Base-by-base conservation (phyloP, 2,113 vertebrate species). In the Tylochromis polylepis region DNA sequence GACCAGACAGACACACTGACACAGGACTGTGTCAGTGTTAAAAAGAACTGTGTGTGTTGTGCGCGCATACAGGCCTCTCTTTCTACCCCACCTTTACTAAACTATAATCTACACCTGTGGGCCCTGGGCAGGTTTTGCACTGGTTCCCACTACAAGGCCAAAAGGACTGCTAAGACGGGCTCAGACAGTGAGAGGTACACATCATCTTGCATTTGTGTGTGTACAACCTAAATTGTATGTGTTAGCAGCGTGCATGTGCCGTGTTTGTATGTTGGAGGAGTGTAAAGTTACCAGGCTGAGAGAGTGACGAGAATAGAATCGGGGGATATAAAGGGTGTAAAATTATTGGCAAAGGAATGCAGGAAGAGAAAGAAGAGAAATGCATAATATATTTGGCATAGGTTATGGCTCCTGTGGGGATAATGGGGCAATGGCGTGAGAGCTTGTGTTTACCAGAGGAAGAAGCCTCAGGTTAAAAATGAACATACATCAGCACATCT, bases 1-100 rank as follows among this genome's bases (percentile, higher is more conserved):
- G 90, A 92, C 92, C 88, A 94, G 95, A 89, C 94, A 95, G 93
- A 95, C 91, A 85, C 85, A 89, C 92, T 89, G 92, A 94, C 86
- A 93, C 89, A 93, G 88, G 79, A 36, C 89, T 87, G 86, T 93
- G 95, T 93, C 92, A 87, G 85, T 89, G 87, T 78, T 89, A 72
- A 86, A 91, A 87, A 85, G 84, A 51, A 29, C 60, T 85, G 58
- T 87, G 85, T 92, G 11, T 46, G 29, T 11, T 59, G 86, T 70
- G 85, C 91, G 18, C 9, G 82, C 57, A 75, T 84, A 82, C 77
- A 87, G 79, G 83, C 56, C 27, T 90, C 60, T 89, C 31, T 88
- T 1, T 85, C 43, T 75, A 84, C 88, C 57, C 89, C 91, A 89
- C 88, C 87, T 91, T 91, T 55, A 36, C 77, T 81, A 84, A 91